phyloP scores from a whole-genome alignment of 2,113 vertebrate genomes.

The Pelvicachromis taeniatus region DNA sequence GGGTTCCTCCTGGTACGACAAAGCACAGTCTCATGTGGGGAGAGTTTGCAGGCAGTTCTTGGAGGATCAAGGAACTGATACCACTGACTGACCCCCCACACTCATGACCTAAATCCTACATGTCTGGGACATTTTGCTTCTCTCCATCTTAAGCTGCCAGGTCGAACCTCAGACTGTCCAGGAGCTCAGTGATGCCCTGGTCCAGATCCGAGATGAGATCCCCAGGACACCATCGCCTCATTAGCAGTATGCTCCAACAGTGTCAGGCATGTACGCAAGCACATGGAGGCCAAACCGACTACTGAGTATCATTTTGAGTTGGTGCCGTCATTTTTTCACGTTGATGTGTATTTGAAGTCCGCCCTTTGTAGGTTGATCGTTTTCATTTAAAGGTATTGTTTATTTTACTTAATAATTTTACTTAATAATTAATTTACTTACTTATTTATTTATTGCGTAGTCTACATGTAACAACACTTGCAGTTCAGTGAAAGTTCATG shows the following conservation, averaged over 20 bases:
- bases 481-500: not conserved
- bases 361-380: not conserved
- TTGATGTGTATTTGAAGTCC: not conserved
- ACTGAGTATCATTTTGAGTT: rapidly evolving
- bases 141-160: rapidly evolving
- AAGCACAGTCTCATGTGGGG: not conserved
- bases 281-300: not conserved
- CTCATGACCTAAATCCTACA: rapidly evolving
- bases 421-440: no score
- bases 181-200: rapidly evolving
- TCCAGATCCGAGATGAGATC: rapidly evolving
- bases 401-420: not conserved
- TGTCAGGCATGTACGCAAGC: not conserved
- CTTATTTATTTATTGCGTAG: not conserved
- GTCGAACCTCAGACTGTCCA: rapidly evolving
- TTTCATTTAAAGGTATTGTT: not conserved
- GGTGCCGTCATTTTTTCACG: not conserved
- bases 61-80: not conserved
- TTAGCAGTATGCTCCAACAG: rapidly evolving
- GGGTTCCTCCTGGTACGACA: not conserved
- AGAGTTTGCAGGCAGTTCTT: not conserved
- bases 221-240: not conserved
- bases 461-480: not conserved
- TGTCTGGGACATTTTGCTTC: not conserved
- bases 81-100: not conserved